Conservation (phyloP, 2,888 invertebrate genomes). For the Trachelus stipa region DNA sequence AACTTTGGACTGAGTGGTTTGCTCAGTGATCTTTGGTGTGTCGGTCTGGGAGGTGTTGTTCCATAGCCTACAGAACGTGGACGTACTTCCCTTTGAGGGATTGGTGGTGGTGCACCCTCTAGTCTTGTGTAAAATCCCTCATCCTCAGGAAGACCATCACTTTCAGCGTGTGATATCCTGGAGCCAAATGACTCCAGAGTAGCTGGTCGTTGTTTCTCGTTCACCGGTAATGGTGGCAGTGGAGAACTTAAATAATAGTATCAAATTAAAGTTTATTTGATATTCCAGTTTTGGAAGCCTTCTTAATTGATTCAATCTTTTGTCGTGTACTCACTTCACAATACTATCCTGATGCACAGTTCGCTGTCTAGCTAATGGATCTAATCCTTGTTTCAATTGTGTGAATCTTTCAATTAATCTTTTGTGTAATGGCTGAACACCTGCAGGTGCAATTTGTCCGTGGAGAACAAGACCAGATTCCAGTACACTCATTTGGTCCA, state of each 20-base stretch:
- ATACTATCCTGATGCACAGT: slow-evolving; percentile 80
- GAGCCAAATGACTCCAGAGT: slow-evolving; percentile 55
- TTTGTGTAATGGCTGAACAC: slow-evolving; percentile 92
- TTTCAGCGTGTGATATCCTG: slow-evolving; percentile 56
- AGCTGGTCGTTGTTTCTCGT: slow-evolving; percentile 58
- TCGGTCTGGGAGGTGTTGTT: slow-evolving; percentile 63
- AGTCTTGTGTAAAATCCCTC: slow-evolving; percentile 62
- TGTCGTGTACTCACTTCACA: slow-evolving; percentile 74
- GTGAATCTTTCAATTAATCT: slow-evolving; percentile 89
- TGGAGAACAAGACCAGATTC: slow-evolving; percentile 88
- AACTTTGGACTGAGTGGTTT: slow-evolving; percentile 71
- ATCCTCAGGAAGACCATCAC: slow-evolving; percentile 57
- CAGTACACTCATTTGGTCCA: slow-evolving; percentile 83
- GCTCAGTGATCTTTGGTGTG: slow-evolving; percentile 66
- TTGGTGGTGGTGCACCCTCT: slow-evolving; percentile 69
- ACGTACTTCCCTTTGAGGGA: slow-evolving; percentile 71
- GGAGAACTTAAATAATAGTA: slow-evolving; percentile 74
- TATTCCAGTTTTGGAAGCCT: neutral
- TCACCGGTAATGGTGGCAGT: slow-evolving; percentile 81
- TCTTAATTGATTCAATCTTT: neutral
- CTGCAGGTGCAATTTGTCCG: slow-evolving; percentile 85
- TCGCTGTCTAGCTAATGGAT: slow-evolving; percentile 69
- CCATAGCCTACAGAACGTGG: slow-evolving; percentile 73
- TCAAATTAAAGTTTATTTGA: neutral
- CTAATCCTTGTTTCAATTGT: slow-evolving; percentile 83